Conservation (phyloP, 2,113 vertebrate genomes). For the Epinephelus lanceolatus region DNA sequence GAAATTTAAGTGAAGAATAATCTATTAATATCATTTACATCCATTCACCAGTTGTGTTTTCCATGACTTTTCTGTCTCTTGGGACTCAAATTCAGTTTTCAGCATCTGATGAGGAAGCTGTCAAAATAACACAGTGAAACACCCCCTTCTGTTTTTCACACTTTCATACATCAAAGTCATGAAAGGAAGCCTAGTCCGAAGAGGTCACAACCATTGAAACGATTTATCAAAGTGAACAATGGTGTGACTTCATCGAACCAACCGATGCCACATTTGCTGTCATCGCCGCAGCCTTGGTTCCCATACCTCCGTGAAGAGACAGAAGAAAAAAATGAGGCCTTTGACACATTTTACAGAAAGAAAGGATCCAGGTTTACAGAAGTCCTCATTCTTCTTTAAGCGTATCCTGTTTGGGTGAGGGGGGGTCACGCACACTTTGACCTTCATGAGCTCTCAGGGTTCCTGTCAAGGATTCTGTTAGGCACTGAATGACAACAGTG, state of each 20-base stretch:
- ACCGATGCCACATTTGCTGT: constrained; percentile 64
- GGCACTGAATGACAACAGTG: constrained; percentile 57
- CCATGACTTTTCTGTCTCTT: background rate
- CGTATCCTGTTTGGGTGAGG: constrained; percentile 80
- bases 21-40: background rate
- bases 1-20: background rate
- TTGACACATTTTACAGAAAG: constrained; percentile 76
- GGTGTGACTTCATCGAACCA: constrained; percentile 72
- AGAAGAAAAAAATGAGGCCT: constrained; percentile 71
- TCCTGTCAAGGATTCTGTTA: constrained; percentile 76
- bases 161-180: constrained; percentile 75
- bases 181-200: constrained; percentile 61
- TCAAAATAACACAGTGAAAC: constrained; percentile 45
- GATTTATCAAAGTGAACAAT: constrained; percentile 82
- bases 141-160: constrained; percentile 55
- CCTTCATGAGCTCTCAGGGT: constrained; percentile 71
- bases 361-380: constrained; percentile 59
- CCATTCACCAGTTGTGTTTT: background rate
- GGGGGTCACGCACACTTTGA: constrained; percentile 66
- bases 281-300: constrained; percentile 81
- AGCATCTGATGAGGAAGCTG: constrained; percentile 53
- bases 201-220: constrained; percentile 65
- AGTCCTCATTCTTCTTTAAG: constrained; percentile 72
- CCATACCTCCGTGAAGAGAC: constrained; percentile 71
- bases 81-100: constrained; percentile 36